These are phyloP conservation scores for Hemibagrus guttatus DNA, from an alignment of 2,797 vertebrate genomes.

Conservation along the genomic window DNA sequence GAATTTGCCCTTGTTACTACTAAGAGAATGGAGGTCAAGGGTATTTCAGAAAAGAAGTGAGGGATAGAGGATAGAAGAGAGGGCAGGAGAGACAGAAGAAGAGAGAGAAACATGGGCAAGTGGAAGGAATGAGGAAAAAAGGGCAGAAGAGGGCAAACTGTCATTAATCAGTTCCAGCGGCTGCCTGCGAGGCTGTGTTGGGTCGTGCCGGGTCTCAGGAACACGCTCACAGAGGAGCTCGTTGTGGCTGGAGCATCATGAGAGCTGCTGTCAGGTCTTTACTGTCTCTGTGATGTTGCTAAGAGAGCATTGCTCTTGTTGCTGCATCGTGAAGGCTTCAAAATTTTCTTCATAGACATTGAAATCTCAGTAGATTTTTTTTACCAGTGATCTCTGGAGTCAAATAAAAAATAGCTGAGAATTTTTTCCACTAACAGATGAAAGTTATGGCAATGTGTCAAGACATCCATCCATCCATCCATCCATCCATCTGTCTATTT, in stretches of 20 bases:
- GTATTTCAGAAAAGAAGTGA: background rate
- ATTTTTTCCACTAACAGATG: background rate
- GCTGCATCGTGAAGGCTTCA: background rate
- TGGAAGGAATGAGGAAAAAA: slow-evolving; percentile 54
- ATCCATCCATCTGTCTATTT: no score
- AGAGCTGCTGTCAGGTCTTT: slow-evolving; percentile 2
- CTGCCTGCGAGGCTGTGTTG: slow-evolving; percentile 50
- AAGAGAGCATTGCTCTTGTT: background rate
- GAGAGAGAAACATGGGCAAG: slow-evolving; percentile 53
- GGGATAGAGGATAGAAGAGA: slow-evolving; percentile 30
- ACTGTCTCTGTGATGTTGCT: background rate
- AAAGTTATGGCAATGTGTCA: background rate
- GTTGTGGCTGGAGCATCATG: slow-evolving; percentile 30
- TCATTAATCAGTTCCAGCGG: slow-evolving; percentile 79
- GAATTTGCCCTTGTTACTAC: background rate
- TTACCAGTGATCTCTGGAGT: background rate
- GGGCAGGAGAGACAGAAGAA: slow-evolving; percentile 24
- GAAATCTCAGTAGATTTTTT: no score
- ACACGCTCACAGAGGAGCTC: slow-evolving; percentile 32
- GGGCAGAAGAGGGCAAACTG: slow-evolving; percentile 60
- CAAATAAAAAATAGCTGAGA: background rate
- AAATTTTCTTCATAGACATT: background rate
- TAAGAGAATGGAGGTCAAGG: slow-evolving; percentile 28
- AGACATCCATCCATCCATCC: background rate
- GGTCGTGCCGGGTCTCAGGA: slow-evolving; percentile 48